Conservation (phyloP, 2,888 invertebrate genomes). For the Sipha maydis region DNA sequence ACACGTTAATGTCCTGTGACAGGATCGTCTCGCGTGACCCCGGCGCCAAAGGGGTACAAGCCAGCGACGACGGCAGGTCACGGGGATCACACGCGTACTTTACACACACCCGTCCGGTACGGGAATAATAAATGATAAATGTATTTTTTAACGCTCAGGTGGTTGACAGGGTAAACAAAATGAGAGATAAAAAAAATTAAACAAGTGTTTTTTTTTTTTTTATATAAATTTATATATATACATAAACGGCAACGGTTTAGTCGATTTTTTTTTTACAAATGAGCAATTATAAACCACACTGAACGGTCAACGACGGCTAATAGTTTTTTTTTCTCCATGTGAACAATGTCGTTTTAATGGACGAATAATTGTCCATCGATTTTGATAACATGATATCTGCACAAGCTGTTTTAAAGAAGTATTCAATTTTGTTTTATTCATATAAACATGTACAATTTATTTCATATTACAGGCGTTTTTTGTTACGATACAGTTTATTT, state of each 20-base stretch:
- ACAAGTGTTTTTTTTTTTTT: slow-evolving; percentile 28
- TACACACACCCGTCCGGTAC: slow-evolving; percentile 3
- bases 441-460: too few species aligned
- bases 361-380: not conserved
- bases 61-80: not conserved
- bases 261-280: slow-evolving; percentile 9
- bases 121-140: slow-evolving; percentile 5
- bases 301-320: not conserved
- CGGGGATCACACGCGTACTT: not conserved
- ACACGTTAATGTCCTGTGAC: not conserved
- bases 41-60: not conserved
- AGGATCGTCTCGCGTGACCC: not conserved
- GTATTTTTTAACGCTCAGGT: slow-evolving; percentile 41
- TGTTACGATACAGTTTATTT: not conserved
- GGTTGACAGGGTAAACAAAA: slow-evolving; percentile 1
- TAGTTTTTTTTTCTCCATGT: not conserved
- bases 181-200: not conserved
- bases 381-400: not conserved
- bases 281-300: not conserved
- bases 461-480: not conserved
- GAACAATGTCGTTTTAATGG: slow-evolving; percentile 8
- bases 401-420: not conserved
- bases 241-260: not conserved
- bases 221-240: not conserved
- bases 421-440: not conserved